Percentiles rank a stretch among this genome's conserved stretches.
Conservation (phyloP, 2,113 vertebrate species). For the Hucho hucho region DNA sequence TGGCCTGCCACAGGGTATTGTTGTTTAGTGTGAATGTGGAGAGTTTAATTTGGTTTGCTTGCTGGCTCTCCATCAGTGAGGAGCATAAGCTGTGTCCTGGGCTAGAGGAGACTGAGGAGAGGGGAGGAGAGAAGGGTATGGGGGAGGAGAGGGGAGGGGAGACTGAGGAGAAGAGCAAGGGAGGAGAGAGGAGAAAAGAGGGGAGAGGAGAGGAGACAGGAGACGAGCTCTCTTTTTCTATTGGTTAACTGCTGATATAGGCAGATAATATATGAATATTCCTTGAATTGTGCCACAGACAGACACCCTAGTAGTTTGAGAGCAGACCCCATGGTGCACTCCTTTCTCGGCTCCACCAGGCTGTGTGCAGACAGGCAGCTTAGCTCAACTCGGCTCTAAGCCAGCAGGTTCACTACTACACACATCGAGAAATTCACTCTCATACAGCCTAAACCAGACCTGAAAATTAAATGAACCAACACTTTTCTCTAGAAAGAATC, state of each 20-base stretch:
- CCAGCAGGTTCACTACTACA: constrained; percentile 47
- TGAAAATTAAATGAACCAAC: constrained; percentile 35
- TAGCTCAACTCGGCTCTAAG: constrained; percentile 34
- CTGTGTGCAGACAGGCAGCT: constrained; percentile 38
- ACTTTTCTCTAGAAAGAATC: constrained; percentile 18
- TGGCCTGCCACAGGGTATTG: not conserved
- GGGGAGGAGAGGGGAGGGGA: not conserved
- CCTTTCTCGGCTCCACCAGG: constrained; percentile 32
- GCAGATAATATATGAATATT: no score
- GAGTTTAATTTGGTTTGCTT: constrained; percentile 5
- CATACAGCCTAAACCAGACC: constrained; percentile 16
- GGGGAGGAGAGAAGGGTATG: not conserved
- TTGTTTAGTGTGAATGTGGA: not conserved
- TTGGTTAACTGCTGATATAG: no score
- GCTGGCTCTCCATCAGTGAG: not conserved
- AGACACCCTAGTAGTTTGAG: not conserved
- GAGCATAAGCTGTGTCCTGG: no score
- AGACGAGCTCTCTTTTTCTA: no score
- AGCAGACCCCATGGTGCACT: constrained; percentile 1
- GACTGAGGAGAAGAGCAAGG: not conserved
- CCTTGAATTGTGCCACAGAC: no score
- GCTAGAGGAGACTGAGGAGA: not conserved
- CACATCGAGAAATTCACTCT: constrained; percentile 33
- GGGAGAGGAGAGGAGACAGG: no score
- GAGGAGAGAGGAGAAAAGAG: no score